A percentile compares a stretch with the other conserved stretches of the same genome.
phyloP scores from a whole-genome alignment of 2,113 vertebrate species.

The Chaetodon auriga region DNA sequence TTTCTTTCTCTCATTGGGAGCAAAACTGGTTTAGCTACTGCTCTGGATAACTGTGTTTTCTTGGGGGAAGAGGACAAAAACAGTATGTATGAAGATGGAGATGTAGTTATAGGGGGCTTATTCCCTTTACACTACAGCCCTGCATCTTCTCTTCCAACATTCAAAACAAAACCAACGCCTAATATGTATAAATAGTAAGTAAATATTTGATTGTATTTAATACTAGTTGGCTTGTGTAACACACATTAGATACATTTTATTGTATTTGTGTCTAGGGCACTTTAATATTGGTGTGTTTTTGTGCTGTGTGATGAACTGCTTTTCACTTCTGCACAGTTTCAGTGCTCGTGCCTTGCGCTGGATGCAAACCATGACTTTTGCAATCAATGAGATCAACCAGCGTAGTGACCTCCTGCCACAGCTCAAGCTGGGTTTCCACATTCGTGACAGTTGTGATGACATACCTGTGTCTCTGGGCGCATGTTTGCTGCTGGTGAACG shows the following conservation, averaged over 20 bases:
- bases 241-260: background rate
- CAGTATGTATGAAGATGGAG: constrained; percentile 77
- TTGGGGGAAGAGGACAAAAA: constrained; percentile 72
- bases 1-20: constrained; percentile 42
- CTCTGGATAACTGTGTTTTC: constrained; percentile 67
- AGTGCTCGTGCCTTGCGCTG: constrained; percentile 79
- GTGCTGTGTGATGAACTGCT: constrained; percentile 9
- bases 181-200: constrained; percentile 79
- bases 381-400: constrained; percentile 81
- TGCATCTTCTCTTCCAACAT: constrained; percentile 60
- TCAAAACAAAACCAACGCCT: constrained; percentile 68
- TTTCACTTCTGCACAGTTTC: constrained; percentile 68
- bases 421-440: constrained; percentile 80
- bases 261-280: background rate
- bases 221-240: background rate
- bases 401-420: constrained; percentile 79
- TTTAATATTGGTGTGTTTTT: background rate
- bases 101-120: constrained; percentile 82
- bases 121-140: constrained; percentile 83
- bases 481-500: constrained; percentile 78
- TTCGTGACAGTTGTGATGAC: constrained; percentile 80
- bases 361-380: constrained; percentile 83
- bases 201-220: background rate
- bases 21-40: constrained; percentile 6
- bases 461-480: constrained; percentile 74